A percentile compares a stretch with the other conserved stretches of the same genome.
These are phyloP conservation scores for Scortum barcoo DNA, from an alignment of 2,113 vertebrate species.

Conservation along the genomic window DNA sequence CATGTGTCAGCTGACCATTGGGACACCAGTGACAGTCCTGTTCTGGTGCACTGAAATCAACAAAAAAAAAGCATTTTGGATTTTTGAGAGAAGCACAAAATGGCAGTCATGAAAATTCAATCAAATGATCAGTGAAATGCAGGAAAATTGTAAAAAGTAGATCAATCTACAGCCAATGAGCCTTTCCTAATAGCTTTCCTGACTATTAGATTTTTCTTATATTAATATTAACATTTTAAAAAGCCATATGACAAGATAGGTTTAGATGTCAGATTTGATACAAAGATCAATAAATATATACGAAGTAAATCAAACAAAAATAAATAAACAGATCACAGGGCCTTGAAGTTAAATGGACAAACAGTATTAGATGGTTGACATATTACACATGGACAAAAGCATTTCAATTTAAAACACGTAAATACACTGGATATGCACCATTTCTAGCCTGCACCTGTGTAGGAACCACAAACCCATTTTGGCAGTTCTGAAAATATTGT, in stretches of 20 bases:
- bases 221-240: constrained; percentile 40
- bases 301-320: constrained; percentile 25
- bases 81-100: constrained; percentile 74
- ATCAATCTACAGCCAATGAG: constrained; percentile 35
- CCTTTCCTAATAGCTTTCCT: constrained; percentile 62
- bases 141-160: constrained; percentile 24
- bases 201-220: constrained; percentile 53
- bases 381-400: constrained; percentile 1
- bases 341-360: constrained; percentile 28
- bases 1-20: constrained; percentile 50
- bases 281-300: constrained; percentile 25
- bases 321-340: constrained; percentile 36
- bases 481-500: constrained; percentile 56
- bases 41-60: constrained; percentile 46
- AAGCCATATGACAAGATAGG: constrained; percentile 66
- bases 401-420: constrained; percentile 22
- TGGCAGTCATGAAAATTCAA: constrained; percentile 28
- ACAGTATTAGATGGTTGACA: constrained; percentile 11
- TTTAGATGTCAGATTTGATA: constrained; percentile 67
- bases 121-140: constrained; percentile 34
- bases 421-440: constrained; percentile 21
- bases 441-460: constrained; percentile 47
- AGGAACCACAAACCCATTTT: constrained; percentile 38
- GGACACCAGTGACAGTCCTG: constrained; percentile 18
- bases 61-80: constrained; percentile 39